Evolutionary conservation across 2,888 invertebrate species (phyloP).

Genomic region (Stenoptilia bipunctidactyla): DNA sequence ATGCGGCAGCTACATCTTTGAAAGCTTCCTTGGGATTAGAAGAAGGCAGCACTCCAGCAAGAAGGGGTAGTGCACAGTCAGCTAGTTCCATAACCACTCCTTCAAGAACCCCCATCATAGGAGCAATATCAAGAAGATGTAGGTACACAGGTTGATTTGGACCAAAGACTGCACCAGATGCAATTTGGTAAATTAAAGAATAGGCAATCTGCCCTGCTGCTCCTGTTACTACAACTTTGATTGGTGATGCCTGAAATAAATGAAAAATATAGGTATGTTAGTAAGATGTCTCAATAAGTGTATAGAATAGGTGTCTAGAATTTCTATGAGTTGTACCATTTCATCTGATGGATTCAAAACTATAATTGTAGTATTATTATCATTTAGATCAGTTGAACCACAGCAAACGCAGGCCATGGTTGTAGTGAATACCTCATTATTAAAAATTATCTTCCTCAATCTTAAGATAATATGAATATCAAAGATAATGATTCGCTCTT

Average conservation of each 20-base stretch:
- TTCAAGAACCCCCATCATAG: constrained; percentile 96
- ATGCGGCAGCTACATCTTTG: constrained; percentile 94
- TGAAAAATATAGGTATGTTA: constrained; percentile 10
- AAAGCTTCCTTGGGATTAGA: constrained; percentile 93
- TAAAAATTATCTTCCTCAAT: too few relatives aligned
- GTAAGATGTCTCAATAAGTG: constrained; percentile 19
- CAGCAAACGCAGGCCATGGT: constrained; percentile 34
- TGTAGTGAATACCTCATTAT: too few relatives aligned
- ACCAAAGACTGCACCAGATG: constrained; percentile 97
- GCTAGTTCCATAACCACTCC: constrained; percentile 98
- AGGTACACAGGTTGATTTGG: constrained; percentile 87
- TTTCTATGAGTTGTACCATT: too few relatives aligned
- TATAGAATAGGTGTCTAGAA: too few relatives aligned
- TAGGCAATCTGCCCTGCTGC: constrained; percentile 99
- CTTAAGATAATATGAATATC: too few relatives aligned
- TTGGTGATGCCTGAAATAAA: constrained; percentile 79
- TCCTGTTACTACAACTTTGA: constrained; percentile 96
- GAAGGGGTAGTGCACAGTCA: constrained; percentile 93
- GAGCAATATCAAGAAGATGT: constrained; percentile 93
- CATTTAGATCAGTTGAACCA: constrained; percentile 18
- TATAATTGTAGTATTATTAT: constrained; percentile 17
- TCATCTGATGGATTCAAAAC: too few relatives aligned
- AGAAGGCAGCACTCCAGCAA: constrained; percentile 88
- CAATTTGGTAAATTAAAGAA: constrained; percentile 93
- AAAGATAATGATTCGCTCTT: too few relatives aligned